Base-by-base conservation (phyloP, 2,888 invertebrate genomes). In the Schizaphis graminum region DNA sequence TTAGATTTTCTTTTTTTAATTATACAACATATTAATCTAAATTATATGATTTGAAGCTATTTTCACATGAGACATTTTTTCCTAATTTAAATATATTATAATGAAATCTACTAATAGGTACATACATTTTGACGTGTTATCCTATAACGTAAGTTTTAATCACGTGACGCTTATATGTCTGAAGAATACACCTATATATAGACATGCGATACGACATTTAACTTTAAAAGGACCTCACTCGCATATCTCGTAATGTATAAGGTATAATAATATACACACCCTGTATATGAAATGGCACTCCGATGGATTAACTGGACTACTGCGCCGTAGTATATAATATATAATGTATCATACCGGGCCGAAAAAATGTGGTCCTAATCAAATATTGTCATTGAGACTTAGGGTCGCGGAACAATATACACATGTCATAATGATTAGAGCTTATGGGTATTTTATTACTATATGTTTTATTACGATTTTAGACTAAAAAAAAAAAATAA, bases 351-450 rank as follows among this genome's bases (percentile, higher is more conserved):
- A 61, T n/a, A 90, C 16, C 11, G 7, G 1, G 28, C 8, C 21
- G 61, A 77, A 24, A 77, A 77, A 67, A 47, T 26, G 13, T 67
- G 35, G 67, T 90, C 49, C 67, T 90, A 90, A 90, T 49, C 90
- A 90, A 90, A 90, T 67, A 90, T 10, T 21, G 47, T 90, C 56
- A 16, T n/a, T 21, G 28, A 61, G 47, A 67, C 24, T 21, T n/a
- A 11, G n/a, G 35, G 77, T 35, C n/a, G 35, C 8, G 11, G 24
- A 90, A 90, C 35, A 90, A 67, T 67, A 47, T 67, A 61, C 26
- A 21, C n/a, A 26, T 21, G 7, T 77, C 7, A 77, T 35, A 77
- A 35, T 21, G 35, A 77, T 77, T 77, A 77, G 35, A 35, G 35
- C 35, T 2, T 2, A 77, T 35, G 77, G 77, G 3, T 77, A 77